A percentile compares a stretch with the other conserved stretches of the same genome.
Conservation (phyloP, 2,797 vertebrate genomes). For the Pelochelys cantorii region DNA sequence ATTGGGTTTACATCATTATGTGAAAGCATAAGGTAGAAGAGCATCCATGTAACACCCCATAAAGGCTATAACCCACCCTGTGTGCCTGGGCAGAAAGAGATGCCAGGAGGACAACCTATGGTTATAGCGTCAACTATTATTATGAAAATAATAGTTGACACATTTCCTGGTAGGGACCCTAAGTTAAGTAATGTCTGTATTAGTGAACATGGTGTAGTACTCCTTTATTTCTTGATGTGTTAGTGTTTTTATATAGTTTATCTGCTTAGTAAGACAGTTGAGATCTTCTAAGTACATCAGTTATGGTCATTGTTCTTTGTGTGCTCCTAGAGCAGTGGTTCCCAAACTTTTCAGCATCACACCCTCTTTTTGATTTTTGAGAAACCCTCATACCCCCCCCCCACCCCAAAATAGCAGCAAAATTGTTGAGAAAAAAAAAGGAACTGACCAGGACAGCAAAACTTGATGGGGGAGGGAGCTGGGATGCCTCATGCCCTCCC, state of each 20-base stretch:
- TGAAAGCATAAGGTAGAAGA: neutral
- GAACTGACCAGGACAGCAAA: too few species aligned
- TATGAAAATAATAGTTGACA: neutral
- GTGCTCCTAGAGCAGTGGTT: neutral
- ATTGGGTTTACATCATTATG: neutral
- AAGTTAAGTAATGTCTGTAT: neutral
- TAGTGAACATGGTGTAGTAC: neutral
- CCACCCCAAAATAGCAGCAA: too few species aligned
- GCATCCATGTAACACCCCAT: neutral
- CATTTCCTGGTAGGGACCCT: neutral
- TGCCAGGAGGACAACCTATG: neutral
- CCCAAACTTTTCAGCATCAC: too few species aligned
- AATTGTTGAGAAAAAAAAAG: too few species aligned
- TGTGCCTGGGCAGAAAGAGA: neutral
- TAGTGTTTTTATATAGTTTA: neutral
- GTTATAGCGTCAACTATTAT: too few species aligned
- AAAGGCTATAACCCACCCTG: neutral
- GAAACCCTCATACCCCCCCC: too few species aligned
- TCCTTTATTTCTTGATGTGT: neutral
- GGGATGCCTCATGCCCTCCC: too few species aligned
- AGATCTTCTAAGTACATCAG: neutral
- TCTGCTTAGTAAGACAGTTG: neutral
- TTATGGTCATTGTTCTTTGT: neutral
- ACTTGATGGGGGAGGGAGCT: too few species aligned
- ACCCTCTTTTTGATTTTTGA: too few species aligned